phyloP scores from a whole-genome alignment of 2,113 vertebrate species.

The Misgurnus mizolepis region DNA sequence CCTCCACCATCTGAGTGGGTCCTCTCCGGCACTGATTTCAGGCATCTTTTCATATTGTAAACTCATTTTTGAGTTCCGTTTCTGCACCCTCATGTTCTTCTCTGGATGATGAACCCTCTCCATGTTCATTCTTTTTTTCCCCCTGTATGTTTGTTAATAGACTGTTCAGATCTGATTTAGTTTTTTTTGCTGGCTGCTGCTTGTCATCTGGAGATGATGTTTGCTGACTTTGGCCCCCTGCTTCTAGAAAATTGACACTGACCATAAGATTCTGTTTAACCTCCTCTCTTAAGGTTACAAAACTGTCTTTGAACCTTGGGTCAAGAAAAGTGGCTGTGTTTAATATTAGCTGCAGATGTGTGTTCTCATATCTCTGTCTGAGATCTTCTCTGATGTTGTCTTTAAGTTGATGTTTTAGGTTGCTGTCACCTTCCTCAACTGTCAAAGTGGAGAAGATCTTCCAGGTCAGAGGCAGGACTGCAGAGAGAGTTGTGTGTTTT shows the following conservation, averaged over 20 bases:
- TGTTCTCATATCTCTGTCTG: background rate
- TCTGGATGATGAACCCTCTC: background rate
- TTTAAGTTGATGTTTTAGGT: background rate
- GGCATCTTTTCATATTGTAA: background rate
- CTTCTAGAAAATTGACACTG: background rate
- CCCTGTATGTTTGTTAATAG: too few species aligned
- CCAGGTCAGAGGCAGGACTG: background rate
- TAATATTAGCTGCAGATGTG: background rate
- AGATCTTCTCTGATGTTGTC: background rate
- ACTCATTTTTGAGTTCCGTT: background rate
- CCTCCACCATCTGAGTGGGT: slow-evolving; percentile 2
- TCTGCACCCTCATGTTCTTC: background rate
- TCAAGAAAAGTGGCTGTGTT: background rate
- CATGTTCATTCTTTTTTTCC: background rate
- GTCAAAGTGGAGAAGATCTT: background rate
- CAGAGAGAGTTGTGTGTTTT: background rate
- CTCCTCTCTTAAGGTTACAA: background rate
- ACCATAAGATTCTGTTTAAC: background rate
- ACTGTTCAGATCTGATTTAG: background rate
- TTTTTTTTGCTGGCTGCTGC: background rate
- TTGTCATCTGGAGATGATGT: slow-evolving; percentile 2
- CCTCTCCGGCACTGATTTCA: background rate
- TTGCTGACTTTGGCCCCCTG: slow-evolving; percentile 3
- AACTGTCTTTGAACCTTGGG: background rate
- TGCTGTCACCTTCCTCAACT: background rate